These are phyloP conservation scores for Lepidurus packardi DNA, from an alignment of 1,140 invertebrate genomes.

Conservation along the genomic window DNA sequence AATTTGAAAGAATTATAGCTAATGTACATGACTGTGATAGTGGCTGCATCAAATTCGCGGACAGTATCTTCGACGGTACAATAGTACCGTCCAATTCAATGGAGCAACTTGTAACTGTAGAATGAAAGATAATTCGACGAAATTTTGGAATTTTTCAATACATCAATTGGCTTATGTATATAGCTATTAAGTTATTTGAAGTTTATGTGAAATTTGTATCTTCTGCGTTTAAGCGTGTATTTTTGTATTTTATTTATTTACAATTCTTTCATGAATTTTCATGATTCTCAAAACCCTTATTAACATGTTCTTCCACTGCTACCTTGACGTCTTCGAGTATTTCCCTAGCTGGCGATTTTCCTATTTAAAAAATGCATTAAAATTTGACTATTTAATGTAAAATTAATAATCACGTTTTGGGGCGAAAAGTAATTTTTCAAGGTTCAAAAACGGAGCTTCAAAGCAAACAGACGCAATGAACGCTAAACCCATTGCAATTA, in stretches of 20 bases:
- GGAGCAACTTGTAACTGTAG: too few relatives aligned
- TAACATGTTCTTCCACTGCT: too few relatives aligned
- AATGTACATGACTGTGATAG: conserved; percentile 28
- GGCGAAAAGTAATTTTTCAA: conserved; percentile 23
- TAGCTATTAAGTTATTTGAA: too few relatives aligned
- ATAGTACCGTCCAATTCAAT: too few relatives aligned
- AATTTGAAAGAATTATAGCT: not conserved
- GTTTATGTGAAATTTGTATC: too few relatives aligned
- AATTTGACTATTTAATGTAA: not conserved
- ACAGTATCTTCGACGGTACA: not conserved
- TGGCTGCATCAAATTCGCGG: conserved; percentile 22
- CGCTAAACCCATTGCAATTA: not conserved
- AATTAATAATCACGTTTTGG: not conserved
- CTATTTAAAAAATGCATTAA: not conserved
- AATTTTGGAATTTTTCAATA: not conserved
- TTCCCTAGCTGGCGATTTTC: not conserved
- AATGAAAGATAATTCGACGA: too few relatives aligned
- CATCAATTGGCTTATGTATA: too few relatives aligned
- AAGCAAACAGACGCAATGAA: conserved; percentile 3
- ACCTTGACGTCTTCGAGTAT: too few relatives aligned
- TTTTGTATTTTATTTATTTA: too few relatives aligned
- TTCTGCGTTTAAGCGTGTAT: too few relatives aligned
- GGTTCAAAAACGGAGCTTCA: conserved; percentile 27
- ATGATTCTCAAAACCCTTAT: too few relatives aligned
- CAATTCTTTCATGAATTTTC: too few relatives aligned